Percentiles rank a stretch among this genome's conserved stretches.
Conservation (phyloP, 2,888 invertebrate species). For the Pediacus dermestoides region DNA sequence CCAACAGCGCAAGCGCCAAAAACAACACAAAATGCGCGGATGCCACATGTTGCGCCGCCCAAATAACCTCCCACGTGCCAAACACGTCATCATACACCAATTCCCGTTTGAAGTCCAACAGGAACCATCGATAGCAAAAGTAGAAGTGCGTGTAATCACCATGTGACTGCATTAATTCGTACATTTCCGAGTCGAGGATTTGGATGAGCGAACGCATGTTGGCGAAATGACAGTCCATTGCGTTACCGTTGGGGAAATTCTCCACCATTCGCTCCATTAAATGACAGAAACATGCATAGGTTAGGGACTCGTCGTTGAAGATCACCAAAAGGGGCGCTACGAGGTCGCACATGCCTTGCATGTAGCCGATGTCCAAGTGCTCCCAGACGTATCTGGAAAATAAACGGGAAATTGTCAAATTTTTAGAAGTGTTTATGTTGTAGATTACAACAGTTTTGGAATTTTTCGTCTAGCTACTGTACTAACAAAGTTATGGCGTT, state of each 20-base stretch:
- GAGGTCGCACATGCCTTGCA: conserved; percentile 97
- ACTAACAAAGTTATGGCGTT: too few relatives aligned
- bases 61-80: conserved; percentile 91
- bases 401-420: conserved; percentile 6
- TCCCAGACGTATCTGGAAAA: conserved; percentile 88
- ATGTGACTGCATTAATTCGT: conserved; percentile 90
- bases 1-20: conserved; percentile 84
- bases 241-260: conserved; percentile 89
- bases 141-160: conserved; percentile 97
- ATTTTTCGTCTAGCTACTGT: too few relatives aligned
- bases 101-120: conserved; percentile 93
- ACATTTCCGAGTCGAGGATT: conserved; percentile 89
- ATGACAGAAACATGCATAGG: conserved; percentile 87
- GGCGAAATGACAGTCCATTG: conserved; percentile 94
- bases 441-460: too few relatives aligned
- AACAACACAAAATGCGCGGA: conserved; percentile 90
- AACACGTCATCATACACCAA: conserved; percentile 92
- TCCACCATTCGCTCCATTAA: conserved; percentile 87
- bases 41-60: conserved; percentile 86
- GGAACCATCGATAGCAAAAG: conserved; percentile 96
- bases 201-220: conserved; percentile 89
- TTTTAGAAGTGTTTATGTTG: too few relatives aligned
- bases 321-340: conserved; percentile 89
- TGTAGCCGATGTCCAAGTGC: conserved; percentile 89
- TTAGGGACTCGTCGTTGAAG: conserved; percentile 86